phyloP scores from a whole-genome alignment of 2,888 invertebrate genomes.

The Norana najaformis region DNA sequence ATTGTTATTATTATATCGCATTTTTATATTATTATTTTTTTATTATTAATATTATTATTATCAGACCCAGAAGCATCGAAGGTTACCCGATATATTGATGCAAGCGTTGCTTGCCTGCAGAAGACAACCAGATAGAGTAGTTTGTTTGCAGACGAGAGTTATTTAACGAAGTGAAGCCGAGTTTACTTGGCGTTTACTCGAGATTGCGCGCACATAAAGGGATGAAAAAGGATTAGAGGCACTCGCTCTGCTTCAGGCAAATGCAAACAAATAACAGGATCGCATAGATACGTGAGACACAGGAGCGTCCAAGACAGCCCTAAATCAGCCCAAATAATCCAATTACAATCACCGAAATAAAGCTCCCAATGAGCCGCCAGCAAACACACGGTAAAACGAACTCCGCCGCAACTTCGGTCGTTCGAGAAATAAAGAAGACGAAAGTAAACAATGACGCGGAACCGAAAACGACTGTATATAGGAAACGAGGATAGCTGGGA shows the following conservation, averaged over 20 bases:
- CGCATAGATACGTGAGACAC: not conserved
- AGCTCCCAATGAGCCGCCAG: not conserved
- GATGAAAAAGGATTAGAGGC: not conserved
- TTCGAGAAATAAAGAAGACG: constrained; percentile 13
- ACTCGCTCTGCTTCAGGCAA: not conserved
- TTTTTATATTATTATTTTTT: too few species aligned
- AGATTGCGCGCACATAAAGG: not conserved
- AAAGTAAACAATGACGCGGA: not conserved
- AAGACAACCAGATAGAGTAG: too few species aligned
- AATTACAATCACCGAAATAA: constrained; percentile 6
- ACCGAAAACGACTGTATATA: not conserved
- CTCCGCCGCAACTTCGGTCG: not conserved
- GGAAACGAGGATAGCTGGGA: not conserved
- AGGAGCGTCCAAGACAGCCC: not conserved
- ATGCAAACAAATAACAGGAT: not conserved
- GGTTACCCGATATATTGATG: too few species aligned
- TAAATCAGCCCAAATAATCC: not conserved
- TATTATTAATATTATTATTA: too few species aligned
- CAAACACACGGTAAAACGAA: not conserved
- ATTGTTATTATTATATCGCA: too few species aligned
- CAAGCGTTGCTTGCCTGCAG: too few species aligned
- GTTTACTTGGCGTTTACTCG: not conserved
- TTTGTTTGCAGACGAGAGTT: not conserved
- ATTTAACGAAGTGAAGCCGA: not conserved
- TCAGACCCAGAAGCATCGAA: too few species aligned